Base-by-base conservation (phyloP, 1,140 invertebrate species). In the Bursaphelenchus mucronatus region DNA sequence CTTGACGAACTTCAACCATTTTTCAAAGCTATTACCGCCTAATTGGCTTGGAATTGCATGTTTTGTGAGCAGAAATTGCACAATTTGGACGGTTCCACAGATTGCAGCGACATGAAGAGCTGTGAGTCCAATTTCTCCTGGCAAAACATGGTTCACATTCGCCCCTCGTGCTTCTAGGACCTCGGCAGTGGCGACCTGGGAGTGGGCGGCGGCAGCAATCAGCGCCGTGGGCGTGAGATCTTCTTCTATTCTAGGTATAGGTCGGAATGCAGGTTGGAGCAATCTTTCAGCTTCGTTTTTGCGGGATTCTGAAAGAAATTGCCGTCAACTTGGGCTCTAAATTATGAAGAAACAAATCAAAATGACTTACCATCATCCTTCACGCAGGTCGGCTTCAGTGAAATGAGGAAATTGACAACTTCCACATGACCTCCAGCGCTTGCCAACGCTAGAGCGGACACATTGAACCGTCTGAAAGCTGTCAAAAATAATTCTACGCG, bases 361-460 rank as follows among this genome's bases (percentile, higher is more conserved):
- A 30, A 1, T 1, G 30, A 5, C 30, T 30, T 30, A 30, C 30
- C 30, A 30, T 30, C 30, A 5, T 30, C 30, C 5, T 30, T 30
- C 30, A 30, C 30, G 30, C 30, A 65, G 55, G 55, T 73, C 72
- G 30, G 68, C 47, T 43, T 56, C 51, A 71, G 47, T 8, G 71
- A 52, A 13, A 68, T 43, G 4, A 71, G 45, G 41, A 74, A 73
- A 41, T 75, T 67, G n/a, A 72, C 49, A 5, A 72, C 43, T 46
- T 72, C 73, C 8, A 61, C 39, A 30, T 57, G 44, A 3, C 94
- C 94, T 30, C 93, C 92, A 84, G 93, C 97, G 82, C 92, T 95
- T 0, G 94, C 94, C 63, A 97, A 84, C 0, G 93, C 97, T 17
- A 98, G 84, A 0, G 94, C 94, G 2, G 94, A 97, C 84, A 97